Evolutionary conservation across 2,888 invertebrate genomes (phyloP).

Genomic region (Andrena minutula): DNA sequence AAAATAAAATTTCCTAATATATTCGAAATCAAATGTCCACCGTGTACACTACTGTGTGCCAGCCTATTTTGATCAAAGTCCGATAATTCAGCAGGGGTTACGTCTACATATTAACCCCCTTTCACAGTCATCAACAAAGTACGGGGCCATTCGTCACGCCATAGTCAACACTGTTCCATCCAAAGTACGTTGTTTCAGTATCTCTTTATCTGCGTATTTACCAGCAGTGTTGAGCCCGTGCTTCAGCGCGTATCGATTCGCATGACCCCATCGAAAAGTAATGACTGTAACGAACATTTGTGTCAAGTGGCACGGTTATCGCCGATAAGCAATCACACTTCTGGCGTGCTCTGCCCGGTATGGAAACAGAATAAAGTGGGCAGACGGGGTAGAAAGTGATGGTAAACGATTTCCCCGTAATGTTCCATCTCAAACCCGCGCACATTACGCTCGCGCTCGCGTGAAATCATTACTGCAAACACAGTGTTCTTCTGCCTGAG

Average conservation of each 20-base stretch:
- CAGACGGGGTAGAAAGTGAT: conserved; percentile 2
- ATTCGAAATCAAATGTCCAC: too few relatives aligned
- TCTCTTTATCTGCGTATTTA: conserved; percentile 61
- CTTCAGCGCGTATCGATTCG: conserved; percentile 52
- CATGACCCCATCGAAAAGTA: conserved; percentile 58
- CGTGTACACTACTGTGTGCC: too few relatives aligned
- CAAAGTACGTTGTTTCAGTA: conserved; percentile 57
- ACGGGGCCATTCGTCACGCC: conserved; percentile 57
- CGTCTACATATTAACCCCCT: not conserved
- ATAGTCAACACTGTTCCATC: conserved; percentile 47
- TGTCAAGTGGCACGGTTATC: conserved; percentile 61
- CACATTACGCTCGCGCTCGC: not conserved
- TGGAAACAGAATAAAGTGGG: conserved; percentile 35
- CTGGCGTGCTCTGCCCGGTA: not conserved
- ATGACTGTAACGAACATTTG: conserved; percentile 66
- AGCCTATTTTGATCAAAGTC: not conserved
- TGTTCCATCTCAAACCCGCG: not conserved
- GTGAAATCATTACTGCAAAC: too few relatives aligned
- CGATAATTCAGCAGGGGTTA: not conserved
- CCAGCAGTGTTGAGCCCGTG: conserved; percentile 35
- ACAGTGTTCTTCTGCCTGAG: not conserved
- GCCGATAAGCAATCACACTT: conserved; percentile 55
- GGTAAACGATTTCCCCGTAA: conserved; percentile 24
- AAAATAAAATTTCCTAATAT: too few relatives aligned
- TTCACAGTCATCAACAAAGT: conserved; percentile 33